Base-by-base conservation (phyloP, 1,140 invertebrate species). In the Trachelipus rathkii region DNA sequence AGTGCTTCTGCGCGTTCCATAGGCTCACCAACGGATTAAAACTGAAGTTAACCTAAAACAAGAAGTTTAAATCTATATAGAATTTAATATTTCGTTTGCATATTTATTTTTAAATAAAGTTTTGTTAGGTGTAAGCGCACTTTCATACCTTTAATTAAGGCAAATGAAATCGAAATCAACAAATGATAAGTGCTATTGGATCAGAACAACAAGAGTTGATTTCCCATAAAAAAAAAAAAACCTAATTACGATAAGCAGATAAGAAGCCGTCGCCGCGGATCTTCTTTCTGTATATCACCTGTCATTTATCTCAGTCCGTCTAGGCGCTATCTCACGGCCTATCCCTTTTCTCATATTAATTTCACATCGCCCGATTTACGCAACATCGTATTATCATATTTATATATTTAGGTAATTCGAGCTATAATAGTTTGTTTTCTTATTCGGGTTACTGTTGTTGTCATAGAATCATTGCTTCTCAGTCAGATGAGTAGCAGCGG, bases 1-100 rank as follows among this genome's bases (percentile, higher is more conserved):
- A 60, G 19, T 60, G 53, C 43, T 33, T 75, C 73, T 11, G 53
- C 53, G 11, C 73, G 50, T 53, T 75, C 73, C 73, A 75, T 75
- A 44, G 66, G 50, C 15, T 15, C 69, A 71, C 69, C 11, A 33
- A 33, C 6, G 33, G 6, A 3, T 33, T 33, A 33, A 33, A 33
- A 33, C 33, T 33, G 33, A 3, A 33, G 33, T 33, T 33, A 33
- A 33, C 33, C 33, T 33, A 33, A n/a, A 33, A 33, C 33, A 6
- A 6, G 33, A 33, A 33, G 33, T 3, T 33, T 33, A 33, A n/a
- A n/a, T n/a, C n/a, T n/a, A n/a, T n/a, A n/a, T n/a, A n/a, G n/a
- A n/a, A n/a, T n/a, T n/a, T n/a, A n/a, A n/a, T n/a, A n/a, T n/a
- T n/a, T n/a, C n/a, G n/a, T n/a, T n/a, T n/a, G n/a, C n/a, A n/a